phyloP scores from a whole-genome alignment of 2,797 vertebrate genomes.

The Pseudotriccus pelzelni region DNA sequence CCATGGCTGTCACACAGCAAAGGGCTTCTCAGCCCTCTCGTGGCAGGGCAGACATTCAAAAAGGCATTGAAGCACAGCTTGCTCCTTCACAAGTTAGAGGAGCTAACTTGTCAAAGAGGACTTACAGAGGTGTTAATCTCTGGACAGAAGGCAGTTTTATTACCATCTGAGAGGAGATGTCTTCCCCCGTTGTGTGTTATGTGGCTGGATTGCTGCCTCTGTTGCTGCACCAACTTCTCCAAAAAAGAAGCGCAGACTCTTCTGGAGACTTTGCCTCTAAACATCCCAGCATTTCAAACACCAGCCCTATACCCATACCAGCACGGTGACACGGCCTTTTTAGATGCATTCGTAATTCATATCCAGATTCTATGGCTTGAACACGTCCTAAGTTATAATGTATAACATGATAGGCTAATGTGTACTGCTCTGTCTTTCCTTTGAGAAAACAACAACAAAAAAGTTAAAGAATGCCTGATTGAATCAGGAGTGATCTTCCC shows the following conservation, averaged over 20 bases:
- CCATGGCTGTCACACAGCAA: fast-evolving
- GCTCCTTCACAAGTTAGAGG: neutral
- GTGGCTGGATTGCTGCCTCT: neutral
- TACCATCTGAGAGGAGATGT: neutral
- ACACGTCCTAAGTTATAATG: neutral
- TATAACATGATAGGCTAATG: conserved; percentile 23
- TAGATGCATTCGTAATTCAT: conserved; percentile 21
- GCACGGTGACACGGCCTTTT: neutral
- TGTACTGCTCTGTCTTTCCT: conserved; percentile 24
- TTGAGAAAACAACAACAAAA: conserved; percentile 23
- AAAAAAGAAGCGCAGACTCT: neutral
- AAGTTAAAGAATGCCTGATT: conserved; percentile 46
- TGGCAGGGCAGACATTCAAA: neutral
- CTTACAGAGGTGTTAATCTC: neutral
- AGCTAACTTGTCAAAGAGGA: neutral
- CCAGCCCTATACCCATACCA: neutral
- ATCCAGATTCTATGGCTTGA: neutral
- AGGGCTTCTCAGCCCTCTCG: neutral
- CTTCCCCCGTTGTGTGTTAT: neutral
- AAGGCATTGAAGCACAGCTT: neutral
- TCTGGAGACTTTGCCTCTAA: neutral
- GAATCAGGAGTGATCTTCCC: conserved; percentile 61
- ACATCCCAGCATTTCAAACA: neutral
- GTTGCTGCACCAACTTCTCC: neutral
- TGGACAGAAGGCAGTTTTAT: neutral